Conservation (phyloP, 2,113 vertebrate genomes). For the Fregetta grallaria region DNA sequence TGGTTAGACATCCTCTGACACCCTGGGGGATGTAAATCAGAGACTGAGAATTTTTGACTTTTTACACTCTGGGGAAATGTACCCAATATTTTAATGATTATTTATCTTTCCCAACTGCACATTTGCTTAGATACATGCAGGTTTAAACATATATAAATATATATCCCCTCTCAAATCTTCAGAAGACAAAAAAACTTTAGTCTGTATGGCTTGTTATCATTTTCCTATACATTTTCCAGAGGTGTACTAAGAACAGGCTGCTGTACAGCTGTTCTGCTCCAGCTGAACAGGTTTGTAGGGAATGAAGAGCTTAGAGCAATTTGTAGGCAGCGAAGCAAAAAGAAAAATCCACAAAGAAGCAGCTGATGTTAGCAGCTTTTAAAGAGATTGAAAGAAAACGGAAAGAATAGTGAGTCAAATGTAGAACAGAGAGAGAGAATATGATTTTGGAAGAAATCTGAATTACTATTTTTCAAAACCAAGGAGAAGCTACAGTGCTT, state of each 20-base stretch:
- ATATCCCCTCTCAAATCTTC: neutral
- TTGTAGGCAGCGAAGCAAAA: conserved; percentile 72
- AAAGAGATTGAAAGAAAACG: conserved; percentile 41
- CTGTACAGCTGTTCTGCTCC: conserved; percentile 67
- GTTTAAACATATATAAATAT: neutral
- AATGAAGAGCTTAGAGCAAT: conserved; percentile 74
- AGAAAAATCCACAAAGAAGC: conserved; percentile 71
- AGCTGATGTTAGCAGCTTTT: conserved; percentile 73
- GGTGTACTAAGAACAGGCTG: conserved; percentile 44
- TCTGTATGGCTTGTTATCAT: conserved; percentile 34
- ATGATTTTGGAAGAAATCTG: conserved; percentile 10
- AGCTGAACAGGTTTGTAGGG: conserved; percentile 65
- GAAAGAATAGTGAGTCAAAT: neutral
- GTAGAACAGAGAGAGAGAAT: conserved; percentile 32
- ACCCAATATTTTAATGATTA: conserved; percentile 49
- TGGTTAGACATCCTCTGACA: conserved; percentile 5
- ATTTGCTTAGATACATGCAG: neutral
- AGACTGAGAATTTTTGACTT: conserved; percentile 6
- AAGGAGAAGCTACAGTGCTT: neutral
- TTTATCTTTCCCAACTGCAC: neutral
- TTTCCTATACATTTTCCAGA: conserved; percentile 38
- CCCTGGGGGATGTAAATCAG: conserved; percentile 25
- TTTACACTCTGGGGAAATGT: conserved; percentile 27
- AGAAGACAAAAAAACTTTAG: neutral
- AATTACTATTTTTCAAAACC: conserved; percentile 44